A percentile compares a stretch with the other conserved stretches of the same genome.
Evolutionary conservation across 1,140 invertebrate species (phyloP).

Genomic region (Papilio helenus): DNA sequence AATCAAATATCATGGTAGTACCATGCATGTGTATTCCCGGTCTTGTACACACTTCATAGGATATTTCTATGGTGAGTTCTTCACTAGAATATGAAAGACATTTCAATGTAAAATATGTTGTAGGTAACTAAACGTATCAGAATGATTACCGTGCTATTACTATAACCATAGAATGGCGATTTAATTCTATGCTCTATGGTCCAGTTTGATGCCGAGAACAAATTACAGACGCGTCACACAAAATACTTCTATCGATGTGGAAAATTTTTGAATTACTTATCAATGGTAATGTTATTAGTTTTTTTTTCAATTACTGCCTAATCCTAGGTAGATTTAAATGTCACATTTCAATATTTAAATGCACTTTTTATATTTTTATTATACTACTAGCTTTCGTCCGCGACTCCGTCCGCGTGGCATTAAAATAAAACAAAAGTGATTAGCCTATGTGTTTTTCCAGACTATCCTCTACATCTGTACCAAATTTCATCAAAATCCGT

Average conservation of each 20-base stretch:
- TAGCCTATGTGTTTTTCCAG: no score
- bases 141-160: background rate
- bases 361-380: no score
- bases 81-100: background rate
- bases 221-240: conserved; percentile 37
- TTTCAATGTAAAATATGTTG: background rate
- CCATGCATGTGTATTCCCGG: no score
- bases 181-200: conserved; percentile 55
- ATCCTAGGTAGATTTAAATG: background rate
- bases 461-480: no score
- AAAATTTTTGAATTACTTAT: background rate
- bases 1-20: no score
- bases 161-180: conserved; percentile 61
- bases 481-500: no score
- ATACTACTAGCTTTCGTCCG: no score
- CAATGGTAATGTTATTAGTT: background rate
- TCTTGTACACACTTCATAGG: no score
- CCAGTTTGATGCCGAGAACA: conserved; percentile 45
- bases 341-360: background rate
- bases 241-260: background rate
- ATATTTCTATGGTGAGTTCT: no score
- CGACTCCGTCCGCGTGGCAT: no score
- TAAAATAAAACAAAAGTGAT: no score
- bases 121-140: background rate
- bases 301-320: background rate